Percentiles rank a stretch among this genome's conserved stretches.
phyloP scores from a whole-genome alignment of 2,888 invertebrate genomes.

The Amblyjoppa proteus region DNA sequence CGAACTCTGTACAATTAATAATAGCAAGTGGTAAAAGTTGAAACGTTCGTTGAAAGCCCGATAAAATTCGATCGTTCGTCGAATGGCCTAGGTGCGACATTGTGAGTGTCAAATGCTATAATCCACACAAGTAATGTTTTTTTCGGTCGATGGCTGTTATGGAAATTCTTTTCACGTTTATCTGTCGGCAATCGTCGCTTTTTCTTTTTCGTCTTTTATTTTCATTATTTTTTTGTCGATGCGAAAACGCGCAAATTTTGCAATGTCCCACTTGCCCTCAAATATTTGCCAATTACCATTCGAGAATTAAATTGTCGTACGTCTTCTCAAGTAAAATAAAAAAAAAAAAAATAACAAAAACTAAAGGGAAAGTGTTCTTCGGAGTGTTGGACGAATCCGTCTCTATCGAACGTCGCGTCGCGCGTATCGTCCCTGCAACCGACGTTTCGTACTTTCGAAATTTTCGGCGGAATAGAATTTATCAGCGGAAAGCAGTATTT shows the following conservation, averaged over 20 bases:
- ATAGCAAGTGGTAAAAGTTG: conserved; percentile 9
- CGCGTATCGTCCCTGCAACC: conserved; percentile 18
- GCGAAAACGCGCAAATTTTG: conserved; percentile 26
- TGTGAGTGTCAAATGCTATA: conserved; percentile 42
- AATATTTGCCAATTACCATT: conserved; percentile 43
- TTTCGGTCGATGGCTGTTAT: conserved; percentile 51
- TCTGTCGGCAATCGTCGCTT: neutral
- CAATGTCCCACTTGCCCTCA: conserved; percentile 39
- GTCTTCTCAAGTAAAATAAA: conserved; percentile 63
- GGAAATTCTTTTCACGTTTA: conserved; percentile 10
- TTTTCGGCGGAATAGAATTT: conserved; percentile 43
- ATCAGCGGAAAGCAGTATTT: conserved; percentile 59
- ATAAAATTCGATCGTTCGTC: conserved; percentile 43
- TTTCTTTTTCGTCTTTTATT: conserved; percentile 27
- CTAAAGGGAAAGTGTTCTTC: conserved; percentile 56
- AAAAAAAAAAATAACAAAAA: conserved; percentile 31
- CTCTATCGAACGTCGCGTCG: conserved; percentile 25
- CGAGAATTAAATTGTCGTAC: conserved; percentile 51
- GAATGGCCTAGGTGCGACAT: conserved; percentile 64
- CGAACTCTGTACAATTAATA: conserved; percentile 22
- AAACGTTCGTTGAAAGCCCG: conserved; percentile 33
- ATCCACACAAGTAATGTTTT: neutral
- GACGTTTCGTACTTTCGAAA: conserved; percentile 35
- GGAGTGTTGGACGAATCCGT: conserved; percentile 59
- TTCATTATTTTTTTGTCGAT: too few relatives aligned